Evolutionary conservation across 2,113 vertebrate species (phyloP).

Genomic region (Cochlearius cochlearius): DNA sequence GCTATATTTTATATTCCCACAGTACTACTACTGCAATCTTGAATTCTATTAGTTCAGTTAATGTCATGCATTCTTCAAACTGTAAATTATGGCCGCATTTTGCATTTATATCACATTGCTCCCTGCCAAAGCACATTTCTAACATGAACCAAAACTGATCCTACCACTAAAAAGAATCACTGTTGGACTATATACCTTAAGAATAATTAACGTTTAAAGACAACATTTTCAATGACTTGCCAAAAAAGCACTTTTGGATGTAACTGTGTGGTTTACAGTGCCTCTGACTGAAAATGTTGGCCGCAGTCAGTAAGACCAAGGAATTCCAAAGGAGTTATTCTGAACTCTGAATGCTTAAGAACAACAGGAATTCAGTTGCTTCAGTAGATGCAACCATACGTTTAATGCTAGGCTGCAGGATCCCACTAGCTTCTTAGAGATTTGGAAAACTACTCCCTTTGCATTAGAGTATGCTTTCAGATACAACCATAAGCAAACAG

Average conservation of each 20-base stretch:
- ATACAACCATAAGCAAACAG: background rate
- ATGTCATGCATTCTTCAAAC: background rate
- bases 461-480: background rate
- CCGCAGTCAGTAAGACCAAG: background rate
- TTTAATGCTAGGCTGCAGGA: background rate
- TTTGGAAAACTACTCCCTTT: background rate
- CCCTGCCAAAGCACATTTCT: background rate
- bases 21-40: background rate
- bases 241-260: background rate
- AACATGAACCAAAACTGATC: background rate
- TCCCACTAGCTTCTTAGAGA: background rate
- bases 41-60: background rate
- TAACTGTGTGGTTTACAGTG: background rate
- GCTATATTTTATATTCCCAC: background rate
- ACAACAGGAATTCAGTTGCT: background rate
- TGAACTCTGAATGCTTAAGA: background rate
- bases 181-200: background rate
- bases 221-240: background rate
- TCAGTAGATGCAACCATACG: background rate
- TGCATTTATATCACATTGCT: background rate
- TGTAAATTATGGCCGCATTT: background rate
- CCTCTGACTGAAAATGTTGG: background rate
- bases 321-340: background rate
- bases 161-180: background rate
- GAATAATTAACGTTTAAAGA: background rate